phyloP scores from a whole-genome alignment of 2,113 vertebrate genomes.

The Phyllostomus hastatus region DNA sequence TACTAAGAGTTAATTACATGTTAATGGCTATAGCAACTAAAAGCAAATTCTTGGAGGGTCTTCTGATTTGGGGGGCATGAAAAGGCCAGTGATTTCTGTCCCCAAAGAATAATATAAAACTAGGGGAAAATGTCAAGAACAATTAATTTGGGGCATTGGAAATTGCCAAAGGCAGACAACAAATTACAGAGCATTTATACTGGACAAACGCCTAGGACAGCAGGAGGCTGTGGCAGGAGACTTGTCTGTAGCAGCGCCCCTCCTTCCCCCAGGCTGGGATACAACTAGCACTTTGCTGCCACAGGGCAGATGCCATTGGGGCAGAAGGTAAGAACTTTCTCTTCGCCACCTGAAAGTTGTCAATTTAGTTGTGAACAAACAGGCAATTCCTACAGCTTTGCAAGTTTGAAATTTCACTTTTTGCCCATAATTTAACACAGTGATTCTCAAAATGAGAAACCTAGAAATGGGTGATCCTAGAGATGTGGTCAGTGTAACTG shows the following conservation, averaged over 20 bases:
- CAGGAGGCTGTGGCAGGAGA: neutral
- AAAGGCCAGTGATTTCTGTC: neutral
- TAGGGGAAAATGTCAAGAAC: too few species aligned
- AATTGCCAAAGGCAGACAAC: neutral
- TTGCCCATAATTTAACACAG: neutral
- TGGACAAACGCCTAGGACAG: neutral
- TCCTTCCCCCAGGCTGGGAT: neutral
- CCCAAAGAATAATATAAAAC: neutral
- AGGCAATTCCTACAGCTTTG: neutral
- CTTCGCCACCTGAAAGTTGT: neutral
- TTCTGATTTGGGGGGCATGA: neutral
- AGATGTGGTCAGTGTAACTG: neutral
- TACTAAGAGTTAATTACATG: neutral
- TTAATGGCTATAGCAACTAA: neutral
- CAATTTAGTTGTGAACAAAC: neutral
- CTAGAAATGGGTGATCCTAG: neutral
- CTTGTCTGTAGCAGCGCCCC: rapidly evolving
- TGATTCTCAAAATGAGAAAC: neutral
- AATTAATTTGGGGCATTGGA: neutral
- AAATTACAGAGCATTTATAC: neutral
- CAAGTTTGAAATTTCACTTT: neutral
- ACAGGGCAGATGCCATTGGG: neutral
- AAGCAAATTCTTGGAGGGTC: neutral
- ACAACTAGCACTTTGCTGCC: neutral
- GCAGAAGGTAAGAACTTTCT: neutral